These are phyloP conservation scores for Zosterops hypoxanthus DNA, from an alignment of 2,113 vertebrate genomes.

Conservation along the genomic window DNA sequence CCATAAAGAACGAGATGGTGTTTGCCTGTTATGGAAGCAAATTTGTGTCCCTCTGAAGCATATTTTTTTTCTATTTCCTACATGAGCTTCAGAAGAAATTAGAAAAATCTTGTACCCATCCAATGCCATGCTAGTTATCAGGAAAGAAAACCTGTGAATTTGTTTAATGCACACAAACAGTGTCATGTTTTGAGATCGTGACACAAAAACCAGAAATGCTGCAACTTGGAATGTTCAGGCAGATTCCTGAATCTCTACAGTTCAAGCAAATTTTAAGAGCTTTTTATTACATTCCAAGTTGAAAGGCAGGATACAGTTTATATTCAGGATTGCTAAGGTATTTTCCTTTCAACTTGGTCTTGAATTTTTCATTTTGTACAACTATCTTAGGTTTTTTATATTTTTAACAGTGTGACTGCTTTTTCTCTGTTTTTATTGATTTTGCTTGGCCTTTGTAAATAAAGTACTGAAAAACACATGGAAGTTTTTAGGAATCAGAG, in stretches of 20 bases:
- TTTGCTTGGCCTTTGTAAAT: neutral
- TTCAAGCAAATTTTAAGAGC: neutral
- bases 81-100: neutral
- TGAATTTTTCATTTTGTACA: neutral
- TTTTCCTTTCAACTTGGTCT: neutral
- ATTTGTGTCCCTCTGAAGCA: neutral
- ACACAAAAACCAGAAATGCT: neutral
- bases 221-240: neutral
- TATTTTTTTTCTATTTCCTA: neutral
- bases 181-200: neutral
- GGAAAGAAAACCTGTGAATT: neutral
- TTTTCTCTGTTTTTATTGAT: neutral
- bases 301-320: neutral
- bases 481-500: neutral
- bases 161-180: neutral
- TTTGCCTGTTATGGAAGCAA: neutral
- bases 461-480: neutral
- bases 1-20: neutral
- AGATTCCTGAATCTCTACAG: neutral
- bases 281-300: neutral
- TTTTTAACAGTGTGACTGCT: neutral
- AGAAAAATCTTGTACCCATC: neutral
- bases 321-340: neutral
- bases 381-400: neutral
- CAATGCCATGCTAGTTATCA: neutral